Percentiles rank a stretch among this genome's conserved stretches.
phyloP scores from a whole-genome alignment of 1,140 invertebrate species.

The Paracyclopina nana region DNA sequence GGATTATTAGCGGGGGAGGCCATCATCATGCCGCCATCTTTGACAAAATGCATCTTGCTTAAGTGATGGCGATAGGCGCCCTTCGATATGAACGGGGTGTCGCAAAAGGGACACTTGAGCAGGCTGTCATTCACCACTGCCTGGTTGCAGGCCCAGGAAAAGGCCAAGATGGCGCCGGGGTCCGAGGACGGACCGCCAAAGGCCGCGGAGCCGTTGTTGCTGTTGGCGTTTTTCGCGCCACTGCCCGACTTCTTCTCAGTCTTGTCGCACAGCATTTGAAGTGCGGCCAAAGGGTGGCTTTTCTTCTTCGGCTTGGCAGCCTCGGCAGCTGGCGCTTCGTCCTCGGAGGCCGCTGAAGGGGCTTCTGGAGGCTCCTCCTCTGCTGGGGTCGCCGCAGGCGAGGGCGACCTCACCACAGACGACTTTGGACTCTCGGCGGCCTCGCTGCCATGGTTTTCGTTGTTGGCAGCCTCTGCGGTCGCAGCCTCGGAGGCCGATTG shows the following conservation, averaged over 20 bases:
- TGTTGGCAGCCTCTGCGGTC: neutral
- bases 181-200: slow-evolving; percentile 25
- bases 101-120: slow-evolving; percentile 90
- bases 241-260: slow-evolving; percentile 42
- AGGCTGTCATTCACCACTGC: slow-evolving; percentile 44
- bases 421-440: too few relatives aligned
- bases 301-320: slow-evolving; percentile 2
- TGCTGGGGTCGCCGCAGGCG: too few relatives aligned
- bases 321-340: neutral
- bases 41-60: slow-evolving; percentile 90
- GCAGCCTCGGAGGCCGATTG: neutral
- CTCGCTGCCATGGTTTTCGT: neutral
- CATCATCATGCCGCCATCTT: slow-evolving; percentile 42
- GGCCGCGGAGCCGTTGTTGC: slow-evolving; percentile 20
- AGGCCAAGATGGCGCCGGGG: slow-evolving; percentile 61
- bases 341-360: too few relatives aligned
- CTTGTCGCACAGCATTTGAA: slow-evolving; percentile 86
- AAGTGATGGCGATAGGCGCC: slow-evolving; percentile 88
- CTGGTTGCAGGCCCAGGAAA: slow-evolving; percentile 82
- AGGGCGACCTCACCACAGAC: too few relatives aligned
- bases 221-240: slow-evolving; percentile 7
- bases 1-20: slow-evolving; percentile 27
- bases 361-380: too few relatives aligned
- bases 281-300: slow-evolving; percentile 55
- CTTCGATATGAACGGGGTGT: slow-evolving; percentile 86